A percentile compares a stretch with the other conserved stretches of the same genome.
These are phyloP conservation scores for Scleropages formosus DNA, from an alignment of 2,797 vertebrate genomes.

Conservation along the genomic window DNA sequence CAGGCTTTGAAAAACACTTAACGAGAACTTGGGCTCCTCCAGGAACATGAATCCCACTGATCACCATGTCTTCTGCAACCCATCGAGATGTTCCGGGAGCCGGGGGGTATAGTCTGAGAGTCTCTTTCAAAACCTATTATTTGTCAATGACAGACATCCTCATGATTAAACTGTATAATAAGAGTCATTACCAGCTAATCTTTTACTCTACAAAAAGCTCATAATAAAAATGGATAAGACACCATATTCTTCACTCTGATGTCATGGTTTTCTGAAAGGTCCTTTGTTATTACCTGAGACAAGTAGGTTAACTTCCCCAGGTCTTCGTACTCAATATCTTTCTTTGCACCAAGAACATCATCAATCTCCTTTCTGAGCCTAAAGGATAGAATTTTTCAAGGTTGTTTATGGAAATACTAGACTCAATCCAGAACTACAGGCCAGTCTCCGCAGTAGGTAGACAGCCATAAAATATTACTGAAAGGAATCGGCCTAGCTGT, in stretches of 20 bases:
- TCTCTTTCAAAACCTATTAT: constrained; percentile 84
- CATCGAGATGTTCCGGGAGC: constrained; percentile 74
- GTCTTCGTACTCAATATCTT: constrained; percentile 78
- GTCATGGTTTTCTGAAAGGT: too few species aligned
- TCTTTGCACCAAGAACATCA: constrained; percentile 82
- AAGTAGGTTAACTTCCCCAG: constrained; percentile 81
- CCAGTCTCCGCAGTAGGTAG: too few species aligned
- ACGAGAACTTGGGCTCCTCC: constrained; percentile 59
- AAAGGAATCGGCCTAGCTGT: too few species aligned
- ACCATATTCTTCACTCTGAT: too few species aligned
- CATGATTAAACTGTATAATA: background rate
- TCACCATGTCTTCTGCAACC: constrained; percentile 63
- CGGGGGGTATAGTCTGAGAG: constrained; percentile 78
- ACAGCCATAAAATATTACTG: too few species aligned
- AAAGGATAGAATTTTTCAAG: background rate
- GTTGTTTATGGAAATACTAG: background rate
- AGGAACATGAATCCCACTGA: constrained; percentile 73
- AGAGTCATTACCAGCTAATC: background rate
- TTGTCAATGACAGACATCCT: background rate
- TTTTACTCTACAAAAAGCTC: background rate
- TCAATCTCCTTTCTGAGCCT: constrained; percentile 83
- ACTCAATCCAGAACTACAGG: too few species aligned
- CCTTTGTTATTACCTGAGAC: constrained; percentile 71
- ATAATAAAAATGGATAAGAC: too few species aligned
- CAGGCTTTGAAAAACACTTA: background rate